A percentile compares a stretch with the other conserved stretches of the same genome.
phyloP scores from a whole-genome alignment of 2,113 vertebrate species.

The Patagioenas fasciata region DNA sequence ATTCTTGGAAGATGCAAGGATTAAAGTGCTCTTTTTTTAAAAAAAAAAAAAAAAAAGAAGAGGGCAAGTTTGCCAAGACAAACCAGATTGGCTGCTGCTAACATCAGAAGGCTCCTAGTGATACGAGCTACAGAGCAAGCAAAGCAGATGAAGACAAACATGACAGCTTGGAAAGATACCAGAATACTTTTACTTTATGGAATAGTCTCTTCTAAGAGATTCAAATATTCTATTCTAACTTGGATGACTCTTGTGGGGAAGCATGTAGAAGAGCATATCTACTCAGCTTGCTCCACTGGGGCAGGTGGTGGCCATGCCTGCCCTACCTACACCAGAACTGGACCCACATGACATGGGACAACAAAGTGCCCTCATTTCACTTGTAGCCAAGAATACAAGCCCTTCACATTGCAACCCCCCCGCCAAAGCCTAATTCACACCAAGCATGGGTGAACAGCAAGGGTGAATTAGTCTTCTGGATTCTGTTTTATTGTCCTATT shows the following conservation, averaged over 20 bases:
- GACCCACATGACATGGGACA: rapidly evolving
- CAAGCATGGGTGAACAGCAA: background rate
- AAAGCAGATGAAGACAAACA: background rate
- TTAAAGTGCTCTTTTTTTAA: background rate
- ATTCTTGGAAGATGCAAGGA: background rate
- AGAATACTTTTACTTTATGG: background rate
- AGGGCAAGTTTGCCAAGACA: background rate
- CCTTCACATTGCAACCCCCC: background rate
- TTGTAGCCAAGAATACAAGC: rapidly evolving
- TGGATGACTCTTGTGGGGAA: background rate
- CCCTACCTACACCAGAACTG: background rate
- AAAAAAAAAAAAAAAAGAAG: background rate
- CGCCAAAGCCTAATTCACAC: background rate
- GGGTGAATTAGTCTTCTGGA: background rate
- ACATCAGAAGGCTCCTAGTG: background rate
- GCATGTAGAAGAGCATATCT: background rate
- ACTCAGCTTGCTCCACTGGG: rapidly evolving
- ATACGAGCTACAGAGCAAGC: background rate
- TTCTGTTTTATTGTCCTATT: background rate
- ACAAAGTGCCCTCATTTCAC: background rate
- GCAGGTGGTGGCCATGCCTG: rapidly evolving
- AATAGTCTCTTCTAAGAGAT: background rate
- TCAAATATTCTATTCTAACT: background rate
- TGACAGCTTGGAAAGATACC: background rate
- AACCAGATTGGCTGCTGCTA: background rate